These are phyloP conservation scores for Catocala sponsa DNA, from an alignment of 2,888 invertebrate species.

Conservation along the genomic window DNA sequence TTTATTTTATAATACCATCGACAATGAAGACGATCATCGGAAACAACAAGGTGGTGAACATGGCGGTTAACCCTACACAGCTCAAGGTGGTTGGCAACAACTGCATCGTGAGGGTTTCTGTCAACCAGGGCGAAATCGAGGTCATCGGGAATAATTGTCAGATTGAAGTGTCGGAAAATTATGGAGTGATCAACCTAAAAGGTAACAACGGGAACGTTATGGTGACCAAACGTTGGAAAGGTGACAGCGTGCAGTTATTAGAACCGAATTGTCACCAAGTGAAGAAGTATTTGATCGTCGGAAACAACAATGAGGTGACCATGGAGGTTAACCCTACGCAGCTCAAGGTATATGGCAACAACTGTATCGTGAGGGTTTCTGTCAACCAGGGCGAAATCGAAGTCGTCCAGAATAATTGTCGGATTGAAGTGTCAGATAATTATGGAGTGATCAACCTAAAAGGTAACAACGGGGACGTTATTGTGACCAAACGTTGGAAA, in stretches of 20 bases:
- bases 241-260: constrained; percentile 74
- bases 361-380: constrained; percentile 74
- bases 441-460: constrained; percentile 76
- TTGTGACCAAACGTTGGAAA: constrained; percentile 69
- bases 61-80: constrained; percentile 75
- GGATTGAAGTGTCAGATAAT: constrained; percentile 75
- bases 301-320: constrained; percentile 85
- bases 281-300: constrained; percentile 76
- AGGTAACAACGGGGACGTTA: constrained; percentile 75
- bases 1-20: constrained; percentile 38
- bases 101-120: constrained; percentile 74
- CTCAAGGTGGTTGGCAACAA: constrained; percentile 81
- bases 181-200: constrained; percentile 77
- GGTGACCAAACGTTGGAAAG: constrained; percentile 70
- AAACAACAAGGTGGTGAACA: constrained; percentile 84
- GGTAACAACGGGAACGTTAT: constrained; percentile 75
- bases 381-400: constrained; percentile 80
- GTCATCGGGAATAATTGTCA: constrained; percentile 81
- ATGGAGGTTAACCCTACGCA: constrained; percentile 77
- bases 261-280: constrained; percentile 72
- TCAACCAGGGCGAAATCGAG: constrained; percentile 80
- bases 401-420: constrained; percentile 82
- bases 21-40: constrained; percentile 83
- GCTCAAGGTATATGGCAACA: constrained; percentile 80
- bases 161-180: constrained; percentile 75